These are phyloP conservation scores for Ahaetulla prasina DNA, from an alignment of 2,113 vertebrate genomes.

Conservation along the genomic window DNA sequence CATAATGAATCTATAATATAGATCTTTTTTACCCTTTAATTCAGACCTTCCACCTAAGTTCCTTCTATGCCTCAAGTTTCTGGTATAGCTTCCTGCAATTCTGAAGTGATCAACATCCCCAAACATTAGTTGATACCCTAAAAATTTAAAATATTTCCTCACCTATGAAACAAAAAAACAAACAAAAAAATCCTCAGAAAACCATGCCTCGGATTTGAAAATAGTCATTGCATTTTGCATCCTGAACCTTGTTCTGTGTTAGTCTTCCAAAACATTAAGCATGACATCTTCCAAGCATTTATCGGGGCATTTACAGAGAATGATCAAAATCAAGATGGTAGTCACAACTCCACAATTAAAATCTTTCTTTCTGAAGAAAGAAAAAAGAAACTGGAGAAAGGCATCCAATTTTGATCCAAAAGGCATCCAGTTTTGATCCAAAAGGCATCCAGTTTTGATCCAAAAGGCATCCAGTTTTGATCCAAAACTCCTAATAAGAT, in stretches of 20 bases:
- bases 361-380: background rate
- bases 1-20: background rate
- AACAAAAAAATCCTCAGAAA: background rate
- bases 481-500: background rate
- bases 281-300: background rate
- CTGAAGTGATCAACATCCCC: background rate
- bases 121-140: background rate
- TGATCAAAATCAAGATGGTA: background rate
- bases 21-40: background rate
- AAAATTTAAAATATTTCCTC: background rate
- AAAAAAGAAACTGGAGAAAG: background rate
- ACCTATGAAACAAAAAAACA: background rate
- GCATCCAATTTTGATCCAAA: background rate
- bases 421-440: background rate
- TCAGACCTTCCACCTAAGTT: background rate
- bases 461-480: background rate
- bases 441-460: background rate
- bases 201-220: background rate
- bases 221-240: background rate
- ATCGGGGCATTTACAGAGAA: background rate
- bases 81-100: background rate
- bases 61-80: background rate
- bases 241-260: background rate
- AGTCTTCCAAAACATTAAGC: background rate
- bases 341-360: background rate